Evolutionary conservation across 2,888 invertebrate genomes (phyloP).

Genomic region (Cataglyphis albicans): DNA sequence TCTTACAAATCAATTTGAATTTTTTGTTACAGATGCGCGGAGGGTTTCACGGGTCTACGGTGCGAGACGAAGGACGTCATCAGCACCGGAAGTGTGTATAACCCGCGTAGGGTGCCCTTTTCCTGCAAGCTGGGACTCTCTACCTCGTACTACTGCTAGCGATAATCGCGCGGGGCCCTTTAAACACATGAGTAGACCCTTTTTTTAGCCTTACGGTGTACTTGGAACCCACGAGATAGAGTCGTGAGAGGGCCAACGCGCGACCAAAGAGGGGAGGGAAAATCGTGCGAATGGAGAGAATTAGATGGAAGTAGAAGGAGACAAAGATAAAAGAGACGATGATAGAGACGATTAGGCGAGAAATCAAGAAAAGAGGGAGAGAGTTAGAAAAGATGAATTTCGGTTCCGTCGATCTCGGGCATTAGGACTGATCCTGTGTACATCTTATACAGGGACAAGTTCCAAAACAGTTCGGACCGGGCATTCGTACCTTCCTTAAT

Average conservation of each 20-base stretch:
- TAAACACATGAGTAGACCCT: slow-evolving; percentile 63
- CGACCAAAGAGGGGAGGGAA: slow-evolving; percentile 66
- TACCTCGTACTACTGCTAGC: slow-evolving; percentile 92
- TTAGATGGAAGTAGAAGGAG: slow-evolving; percentile 60
- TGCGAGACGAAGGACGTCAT: slow-evolving; percentile 93
- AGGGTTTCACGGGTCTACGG: slow-evolving; percentile 92
- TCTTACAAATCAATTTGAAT: neutral
- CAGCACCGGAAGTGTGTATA: slow-evolving; percentile 93
- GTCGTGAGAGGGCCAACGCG: slow-evolving; percentile 77
- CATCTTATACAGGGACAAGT: slow-evolving; percentile 54
- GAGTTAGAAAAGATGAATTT: slow-evolving; percentile 59
- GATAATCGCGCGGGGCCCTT: slow-evolving; percentile 85
- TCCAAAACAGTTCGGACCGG: slow-evolving; percentile 66
- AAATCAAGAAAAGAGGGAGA: slow-evolving; percentile 48
- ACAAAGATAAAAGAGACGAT: slow-evolving; percentile 28
- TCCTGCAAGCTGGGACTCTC: slow-evolving; percentile 93
- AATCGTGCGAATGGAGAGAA: slow-evolving; percentile 65
- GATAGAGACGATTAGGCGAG: slow-evolving; percentile 39
- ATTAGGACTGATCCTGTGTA: slow-evolving; percentile 69
- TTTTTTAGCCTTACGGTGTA: slow-evolving; percentile 57
- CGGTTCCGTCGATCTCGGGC: slow-evolving; percentile 68
- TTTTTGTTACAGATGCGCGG: slow-evolving; percentile 90
- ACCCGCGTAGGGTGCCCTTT: slow-evolving; percentile 88
- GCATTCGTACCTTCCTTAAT: slow-evolving; percentile 70
- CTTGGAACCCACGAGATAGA: slow-evolving; percentile 61